These are phyloP conservation scores for Tachina grossa DNA, from an alignment of 2,888 invertebrate species.

Conservation along the genomic window DNA sequence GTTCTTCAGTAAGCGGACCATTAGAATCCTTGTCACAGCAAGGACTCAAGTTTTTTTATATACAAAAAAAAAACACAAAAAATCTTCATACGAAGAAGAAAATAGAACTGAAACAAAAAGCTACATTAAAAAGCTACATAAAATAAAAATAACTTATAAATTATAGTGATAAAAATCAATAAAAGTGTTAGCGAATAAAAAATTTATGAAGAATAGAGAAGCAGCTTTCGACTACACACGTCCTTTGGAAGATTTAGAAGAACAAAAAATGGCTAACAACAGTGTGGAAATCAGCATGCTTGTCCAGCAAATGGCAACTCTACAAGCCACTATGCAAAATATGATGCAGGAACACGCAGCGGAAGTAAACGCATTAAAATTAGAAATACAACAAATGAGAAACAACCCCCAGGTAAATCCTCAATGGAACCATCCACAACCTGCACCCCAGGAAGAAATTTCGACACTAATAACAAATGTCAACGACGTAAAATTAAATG, in stretches of 20 bases:
- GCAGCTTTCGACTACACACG: too few species aligned
- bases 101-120: too few species aligned
- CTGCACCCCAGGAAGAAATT: slow-evolving; percentile 5
- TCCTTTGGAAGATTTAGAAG: background rate
- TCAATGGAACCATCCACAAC: background rate
- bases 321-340: slow-evolving; percentile 22
- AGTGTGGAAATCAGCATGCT: background rate
- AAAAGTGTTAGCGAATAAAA: too few species aligned
- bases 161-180: too few species aligned
- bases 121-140: too few species aligned
- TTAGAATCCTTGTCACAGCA: too few species aligned
- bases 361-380: slow-evolving; percentile 22
- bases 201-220: too few species aligned
- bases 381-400: slow-evolving; percentile 9
- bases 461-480: slow-evolving; percentile 16
- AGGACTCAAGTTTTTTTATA: too few species aligned
- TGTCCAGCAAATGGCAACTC: slow-evolving; percentile 17
- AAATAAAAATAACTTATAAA: too few species aligned
- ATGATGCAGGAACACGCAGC: background rate
- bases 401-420: slow-evolving; percentile 1
- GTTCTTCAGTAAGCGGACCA: too few species aligned
- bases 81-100: too few species aligned
- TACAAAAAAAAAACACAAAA: too few species aligned
- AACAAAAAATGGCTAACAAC: slow-evolving; percentile 18
- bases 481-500: slow-evolving; percentile 23